A percentile compares a stretch with the other conserved stretches of the same genome.
These are phyloP conservation scores for Pseudochirops corinnae DNA, from an alignment of 2,797 vertebrate species.

Conservation along the genomic window DNA sequence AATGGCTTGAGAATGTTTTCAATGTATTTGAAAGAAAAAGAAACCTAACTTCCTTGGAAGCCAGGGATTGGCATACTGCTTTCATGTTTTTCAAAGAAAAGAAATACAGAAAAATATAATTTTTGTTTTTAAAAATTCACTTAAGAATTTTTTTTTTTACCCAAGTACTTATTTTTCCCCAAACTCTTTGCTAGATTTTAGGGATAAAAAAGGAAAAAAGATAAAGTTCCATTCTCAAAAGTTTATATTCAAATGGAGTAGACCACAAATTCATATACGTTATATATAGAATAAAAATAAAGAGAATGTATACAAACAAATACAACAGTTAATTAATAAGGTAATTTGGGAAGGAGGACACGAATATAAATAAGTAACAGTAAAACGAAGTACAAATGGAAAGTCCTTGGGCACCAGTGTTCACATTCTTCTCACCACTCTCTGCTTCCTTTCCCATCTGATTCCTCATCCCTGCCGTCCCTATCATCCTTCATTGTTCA, in stretches of 20 bases:
- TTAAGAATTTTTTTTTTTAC: too few species aligned
- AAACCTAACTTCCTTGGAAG: not conserved
- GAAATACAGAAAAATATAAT: not conserved
- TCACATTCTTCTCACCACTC: fast-evolving
- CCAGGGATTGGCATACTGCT: not conserved
- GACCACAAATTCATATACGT: too few species aligned
- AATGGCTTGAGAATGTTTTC: not conserved
- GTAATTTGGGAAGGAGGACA: not conserved
- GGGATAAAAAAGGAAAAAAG: not conserved
- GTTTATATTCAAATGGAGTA: not conserved
- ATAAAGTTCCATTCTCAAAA: not conserved
- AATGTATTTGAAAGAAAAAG: not conserved
- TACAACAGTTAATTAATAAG: not conserved
- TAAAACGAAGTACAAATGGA: not conserved
- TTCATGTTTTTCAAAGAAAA: not conserved
- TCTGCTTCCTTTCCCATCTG: not conserved
- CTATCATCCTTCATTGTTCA: not conserved
- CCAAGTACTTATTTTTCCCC: not conserved
- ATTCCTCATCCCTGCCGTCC: not conserved
- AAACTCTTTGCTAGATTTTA: not conserved
- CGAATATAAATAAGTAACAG: not conserved
- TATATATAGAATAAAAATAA: not conserved
- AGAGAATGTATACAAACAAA: not conserved
- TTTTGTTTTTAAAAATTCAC: not conserved
- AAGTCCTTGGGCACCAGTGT: not conserved